Conservation (phyloP, 2,797 vertebrate species). For the Parauchenoglanis ngamensis region DNA sequence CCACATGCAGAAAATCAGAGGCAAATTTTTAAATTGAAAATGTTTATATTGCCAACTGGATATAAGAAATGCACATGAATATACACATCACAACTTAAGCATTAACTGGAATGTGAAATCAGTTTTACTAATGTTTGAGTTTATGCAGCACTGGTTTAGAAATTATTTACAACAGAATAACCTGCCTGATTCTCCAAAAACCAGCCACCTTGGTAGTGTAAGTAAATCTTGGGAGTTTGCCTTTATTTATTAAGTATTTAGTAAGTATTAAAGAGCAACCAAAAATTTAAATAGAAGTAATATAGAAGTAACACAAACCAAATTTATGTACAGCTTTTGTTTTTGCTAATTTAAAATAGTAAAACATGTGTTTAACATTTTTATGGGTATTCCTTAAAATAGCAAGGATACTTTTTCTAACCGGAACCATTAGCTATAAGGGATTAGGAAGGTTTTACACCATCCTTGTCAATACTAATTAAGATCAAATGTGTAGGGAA, state of each 20-base stretch:
- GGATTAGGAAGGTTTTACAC: conserved; percentile 67
- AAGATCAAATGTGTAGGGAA: conserved; percentile 60
- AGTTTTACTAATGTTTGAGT: neutral
- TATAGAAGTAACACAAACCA: no score
- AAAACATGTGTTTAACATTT: neutral
- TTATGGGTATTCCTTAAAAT: neutral
- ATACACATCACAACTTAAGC: neutral
- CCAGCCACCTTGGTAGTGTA: neutral
- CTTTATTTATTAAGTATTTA: neutral
- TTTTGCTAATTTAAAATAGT: neutral
- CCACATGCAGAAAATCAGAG: neutral
- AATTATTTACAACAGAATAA: neutral
- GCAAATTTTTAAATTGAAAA: neutral
- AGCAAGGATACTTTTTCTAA: conserved; percentile 50
- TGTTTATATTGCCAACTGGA: neutral
- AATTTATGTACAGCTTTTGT: neutral
- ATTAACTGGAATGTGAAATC: neutral
- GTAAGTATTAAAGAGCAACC: neutral
- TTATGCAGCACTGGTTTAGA: neutral
- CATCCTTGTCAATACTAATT: conserved; percentile 65
- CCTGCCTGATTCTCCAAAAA: neutral
- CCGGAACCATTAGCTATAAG: conserved; percentile 63
- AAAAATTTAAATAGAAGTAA: neutral
- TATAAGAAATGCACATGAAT: neutral
- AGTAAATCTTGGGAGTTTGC: neutral